Conservation (phyloP, 2,888 invertebrate species). For the Aphodius sticticus region DNA sequence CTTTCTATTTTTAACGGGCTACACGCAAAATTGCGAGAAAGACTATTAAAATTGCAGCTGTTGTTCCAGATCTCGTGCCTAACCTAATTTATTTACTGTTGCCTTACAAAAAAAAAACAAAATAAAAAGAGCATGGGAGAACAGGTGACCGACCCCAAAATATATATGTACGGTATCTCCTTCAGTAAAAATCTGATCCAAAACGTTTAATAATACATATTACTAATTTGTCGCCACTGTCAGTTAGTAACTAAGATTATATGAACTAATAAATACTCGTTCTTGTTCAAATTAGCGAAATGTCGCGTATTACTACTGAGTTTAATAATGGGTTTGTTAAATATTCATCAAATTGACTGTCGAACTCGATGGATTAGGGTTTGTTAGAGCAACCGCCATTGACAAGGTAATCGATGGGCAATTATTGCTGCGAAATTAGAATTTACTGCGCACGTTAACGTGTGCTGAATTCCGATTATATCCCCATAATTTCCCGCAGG, state of each 20-base stretch:
- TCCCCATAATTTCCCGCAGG: background rate
- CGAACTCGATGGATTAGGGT: background rate
- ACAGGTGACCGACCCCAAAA: no score
- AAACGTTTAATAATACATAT: no score
- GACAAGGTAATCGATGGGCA: background rate
- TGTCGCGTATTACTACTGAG: background rate
- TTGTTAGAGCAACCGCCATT: background rate
- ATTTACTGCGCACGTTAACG: background rate
- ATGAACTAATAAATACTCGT: background rate
- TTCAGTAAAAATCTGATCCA: no score
- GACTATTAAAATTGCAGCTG: background rate
- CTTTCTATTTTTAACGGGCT: background rate
- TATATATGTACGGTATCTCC: no score
- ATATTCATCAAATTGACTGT: background rate
- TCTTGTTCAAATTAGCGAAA: background rate
- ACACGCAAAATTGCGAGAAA: background rate
- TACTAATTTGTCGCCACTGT: no score
- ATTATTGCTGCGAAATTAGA: background rate
- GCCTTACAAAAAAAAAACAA: no score
- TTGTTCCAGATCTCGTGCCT: background rate
- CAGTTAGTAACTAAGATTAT: no score
- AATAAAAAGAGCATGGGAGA: no score
- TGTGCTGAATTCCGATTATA: background rate
- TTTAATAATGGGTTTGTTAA: background rate
- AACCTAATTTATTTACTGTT: background rate